Percentiles rank a stretch among this genome's conserved stretches.
Evolutionary conservation across 1,140 invertebrate genomes (phyloP).

Genomic region (Sminthurinus signatus): DNA sequence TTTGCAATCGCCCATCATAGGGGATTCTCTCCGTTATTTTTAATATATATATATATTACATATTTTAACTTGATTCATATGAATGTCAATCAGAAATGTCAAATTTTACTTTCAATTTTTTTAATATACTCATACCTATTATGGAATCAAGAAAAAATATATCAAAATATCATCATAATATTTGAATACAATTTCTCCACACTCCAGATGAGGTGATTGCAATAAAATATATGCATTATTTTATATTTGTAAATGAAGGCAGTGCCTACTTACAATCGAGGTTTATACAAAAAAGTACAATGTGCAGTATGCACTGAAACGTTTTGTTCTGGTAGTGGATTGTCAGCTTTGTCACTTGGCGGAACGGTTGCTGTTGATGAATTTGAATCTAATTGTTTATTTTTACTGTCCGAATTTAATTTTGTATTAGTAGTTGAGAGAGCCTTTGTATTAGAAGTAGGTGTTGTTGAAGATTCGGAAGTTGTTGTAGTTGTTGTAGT

Average conservation of each 20-base stretch:
- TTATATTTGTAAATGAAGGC: too few relatives aligned
- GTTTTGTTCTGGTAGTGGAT: constrained; percentile 46
- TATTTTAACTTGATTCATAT: too few relatives aligned
- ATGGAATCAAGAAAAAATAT: not conserved
- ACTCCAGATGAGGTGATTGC: not conserved
- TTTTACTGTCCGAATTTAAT: not conserved
- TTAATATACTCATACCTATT: not conserved
- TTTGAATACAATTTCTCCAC: not conserved
- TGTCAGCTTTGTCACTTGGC: not conserved
- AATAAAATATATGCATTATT: not conserved
- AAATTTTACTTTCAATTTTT: not conserved
- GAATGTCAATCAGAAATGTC: not conserved
- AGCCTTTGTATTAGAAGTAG: not conserved
- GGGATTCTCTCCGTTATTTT: too few relatives aligned
- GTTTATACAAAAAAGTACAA: constrained; percentile 60
- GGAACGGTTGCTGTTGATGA: not conserved
- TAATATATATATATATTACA: too few relatives aligned
- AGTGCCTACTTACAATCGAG: constrained; percentile 50
- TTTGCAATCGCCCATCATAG: too few relatives aligned
- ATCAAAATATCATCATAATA: not conserved
- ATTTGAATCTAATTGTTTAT: not conserved
- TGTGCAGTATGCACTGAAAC: constrained; percentile 57
- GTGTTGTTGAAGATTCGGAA: not conserved
- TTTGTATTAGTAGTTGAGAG: not conserved
- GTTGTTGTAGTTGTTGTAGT: too few relatives aligned